Evolutionary conservation across 35 echinoderm and acorn worm genomes (phyloP), one percentile per base, ranked within the genome.

Genomic region (Apostichopus japonicus): DNA sequence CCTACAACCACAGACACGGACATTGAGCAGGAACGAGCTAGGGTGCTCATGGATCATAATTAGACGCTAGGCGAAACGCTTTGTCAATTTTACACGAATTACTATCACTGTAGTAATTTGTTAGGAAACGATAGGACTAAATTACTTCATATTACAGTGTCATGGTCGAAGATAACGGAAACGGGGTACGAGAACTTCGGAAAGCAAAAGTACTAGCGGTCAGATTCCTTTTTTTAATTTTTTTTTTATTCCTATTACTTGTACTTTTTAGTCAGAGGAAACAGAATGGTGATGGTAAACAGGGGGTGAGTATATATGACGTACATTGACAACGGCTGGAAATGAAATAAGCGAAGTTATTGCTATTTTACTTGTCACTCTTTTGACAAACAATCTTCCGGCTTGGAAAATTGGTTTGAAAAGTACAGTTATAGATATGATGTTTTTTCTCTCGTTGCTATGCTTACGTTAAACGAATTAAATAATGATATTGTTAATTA

Each of bases 131-230:
- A 83, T 83, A 53, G 14, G 54, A 8, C 33, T 83, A 54, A 54
- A 83, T 52, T 54, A 83, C 17, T 54, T 24, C 79, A 67, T 19
- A 83, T 53, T 83, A 83, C 8, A 83, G 79, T 53, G 79, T 83
- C 79, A 83, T 83, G 79, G 79, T 83, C 79, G 79, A 16, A 83
- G 8, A 44, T 17, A 83, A 33, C 79, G 79, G 79, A 83, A 83
- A 55, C 54, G n/a, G 17, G n/a, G 54, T 83, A 83, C 54, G 79
- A 83, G 44, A 54, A 54, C 54, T 83, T 55, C 54, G 14, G 33
- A 24, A 10, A 83, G 79, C 79, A 11, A 55, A 52, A 83, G 51
- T 52, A 83, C 79, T 83, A 83, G 79, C 79, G 79, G 79, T 83
- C 79, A 33, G 19, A 23, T 23, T 23, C 33, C 0, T 44, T 44